Conservation (phyloP, 30 jellyfish, hydroid and myxozoan species). For the Pseudorhiza aurosa region DNA sequence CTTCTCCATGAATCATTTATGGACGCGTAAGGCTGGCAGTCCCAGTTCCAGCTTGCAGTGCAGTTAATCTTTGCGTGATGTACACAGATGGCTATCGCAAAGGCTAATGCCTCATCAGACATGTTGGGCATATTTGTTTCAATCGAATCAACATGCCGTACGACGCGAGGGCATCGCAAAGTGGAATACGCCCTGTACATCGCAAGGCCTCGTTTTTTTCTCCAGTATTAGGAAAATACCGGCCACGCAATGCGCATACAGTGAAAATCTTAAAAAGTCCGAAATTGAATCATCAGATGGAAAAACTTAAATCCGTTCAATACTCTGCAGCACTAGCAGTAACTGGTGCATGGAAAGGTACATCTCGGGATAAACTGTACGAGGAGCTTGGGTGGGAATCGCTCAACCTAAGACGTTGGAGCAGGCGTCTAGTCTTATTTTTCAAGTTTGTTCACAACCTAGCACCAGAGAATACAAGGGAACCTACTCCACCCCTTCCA, state of each 20-base stretch:
- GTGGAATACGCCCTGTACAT: too few species aligned
- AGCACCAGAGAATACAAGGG: slow-evolving; percentile 6
- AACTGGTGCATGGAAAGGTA: slow-evolving; percentile 65
- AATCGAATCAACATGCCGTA: too few species aligned
- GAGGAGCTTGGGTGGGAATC: slow-evolving; percentile 55
- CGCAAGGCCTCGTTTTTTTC: too few species aligned
- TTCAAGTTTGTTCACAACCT: slow-evolving; percentile 28
- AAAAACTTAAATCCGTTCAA: too few species aligned
- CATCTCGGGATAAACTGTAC: slow-evolving; percentile 41
- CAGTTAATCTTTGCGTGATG: slow-evolving; percentile 4
- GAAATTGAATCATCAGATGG: too few species aligned
- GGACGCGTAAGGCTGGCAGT: too few species aligned
- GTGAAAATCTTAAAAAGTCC: too few species aligned
- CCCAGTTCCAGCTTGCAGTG: neutral
- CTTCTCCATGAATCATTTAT: too few species aligned
- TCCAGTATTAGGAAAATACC: too few species aligned
- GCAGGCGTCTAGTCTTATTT: slow-evolving; percentile 50
- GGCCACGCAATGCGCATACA: too few species aligned
- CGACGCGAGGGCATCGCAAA: too few species aligned
- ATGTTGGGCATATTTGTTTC: neutral
- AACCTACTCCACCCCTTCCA: slow-evolving; percentile 3
- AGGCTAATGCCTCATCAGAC: slow-evolving; percentile 9
- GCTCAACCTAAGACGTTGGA: slow-evolving; percentile 43
- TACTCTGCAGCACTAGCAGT: slow-evolving; percentile 47
- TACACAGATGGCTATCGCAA: neutral